Evolutionary conservation across 2,113 vertebrate genomes (phyloP).

Genomic region (Dasyurus viverrinus): DNA sequence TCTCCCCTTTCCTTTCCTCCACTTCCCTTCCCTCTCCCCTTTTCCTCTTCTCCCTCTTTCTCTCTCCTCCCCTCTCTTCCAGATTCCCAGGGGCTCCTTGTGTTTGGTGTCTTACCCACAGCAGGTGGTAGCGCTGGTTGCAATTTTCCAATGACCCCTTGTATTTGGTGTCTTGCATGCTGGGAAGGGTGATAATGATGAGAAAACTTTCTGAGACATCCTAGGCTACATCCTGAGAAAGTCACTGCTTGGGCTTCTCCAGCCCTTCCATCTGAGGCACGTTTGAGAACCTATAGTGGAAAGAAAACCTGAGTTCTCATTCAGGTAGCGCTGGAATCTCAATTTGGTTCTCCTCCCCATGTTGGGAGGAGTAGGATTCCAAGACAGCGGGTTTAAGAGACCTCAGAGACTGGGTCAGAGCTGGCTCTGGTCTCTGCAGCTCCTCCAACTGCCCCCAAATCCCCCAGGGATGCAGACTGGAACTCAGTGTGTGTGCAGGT

Average conservation of each 20-base stretch:
- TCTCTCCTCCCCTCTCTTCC: no score
- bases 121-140: no score
- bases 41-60: no score
- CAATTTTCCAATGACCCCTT: no score
- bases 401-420: background rate
- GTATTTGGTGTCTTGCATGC: background rate
- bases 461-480: background rate
- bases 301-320: background rate
- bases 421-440: background rate
- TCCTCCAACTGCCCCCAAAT: background rate
- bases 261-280: no score
- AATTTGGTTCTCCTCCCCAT: background rate
- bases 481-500: background rate
- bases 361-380: background rate
- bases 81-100: no score
- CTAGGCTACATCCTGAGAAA: background rate
- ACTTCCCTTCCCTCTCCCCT: no score
- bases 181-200: background rate
- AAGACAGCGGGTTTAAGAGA: background rate
- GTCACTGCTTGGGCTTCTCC: background rate
- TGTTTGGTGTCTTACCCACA: no score
- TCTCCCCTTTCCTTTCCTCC: no score
- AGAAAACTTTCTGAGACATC: background rate
- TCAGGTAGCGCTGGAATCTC: background rate
- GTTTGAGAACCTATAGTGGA: background rate